phyloP scores from a whole-genome alignment of 2,113 vertebrate genomes.

The Dasyurus viverrinus region DNA sequence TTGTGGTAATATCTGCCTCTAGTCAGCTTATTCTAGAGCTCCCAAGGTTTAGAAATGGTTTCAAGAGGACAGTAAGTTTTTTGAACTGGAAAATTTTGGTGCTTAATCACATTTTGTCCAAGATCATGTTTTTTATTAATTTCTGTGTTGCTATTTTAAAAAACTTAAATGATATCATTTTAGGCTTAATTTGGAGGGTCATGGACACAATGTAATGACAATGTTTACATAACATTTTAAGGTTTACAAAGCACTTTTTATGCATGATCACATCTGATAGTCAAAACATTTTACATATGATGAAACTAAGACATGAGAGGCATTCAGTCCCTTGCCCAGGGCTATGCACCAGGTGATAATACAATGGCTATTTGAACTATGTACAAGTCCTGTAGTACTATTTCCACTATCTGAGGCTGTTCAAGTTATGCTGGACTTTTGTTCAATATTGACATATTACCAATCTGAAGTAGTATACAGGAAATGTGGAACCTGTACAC shows the following conservation, averaged over 20 bases:
- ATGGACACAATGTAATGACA: not conserved
- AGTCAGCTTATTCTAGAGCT: not conserved
- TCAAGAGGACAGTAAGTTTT: constrained; percentile 2
- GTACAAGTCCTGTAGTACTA: not conserved
- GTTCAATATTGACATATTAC: constrained; percentile 12
- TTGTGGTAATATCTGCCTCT: not conserved
- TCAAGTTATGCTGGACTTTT: not conserved
- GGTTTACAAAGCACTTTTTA: not conserved
- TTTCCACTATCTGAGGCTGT: not conserved
- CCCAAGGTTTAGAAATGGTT: constrained; percentile 13
- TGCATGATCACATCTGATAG: not conserved
- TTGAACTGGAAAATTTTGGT: not conserved
- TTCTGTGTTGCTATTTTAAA: not conserved
- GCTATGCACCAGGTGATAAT: not conserved
- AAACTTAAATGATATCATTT: not conserved
- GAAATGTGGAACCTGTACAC: constrained; percentile 16
- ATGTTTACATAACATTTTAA: not conserved
- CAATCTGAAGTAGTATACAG: constrained; percentile 47
- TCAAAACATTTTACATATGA: not conserved
- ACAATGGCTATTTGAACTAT: not conserved
- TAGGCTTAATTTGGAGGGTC: not conserved
- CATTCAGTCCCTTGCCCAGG: not conserved
- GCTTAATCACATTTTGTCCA: not conserved
- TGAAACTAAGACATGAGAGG: not conserved
- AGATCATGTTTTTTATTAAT: not conserved